These are phyloP conservation scores for Notolepis coatsorum DNA, from an alignment of 2,797 vertebrate genomes.

Conservation along the genomic window DNA sequence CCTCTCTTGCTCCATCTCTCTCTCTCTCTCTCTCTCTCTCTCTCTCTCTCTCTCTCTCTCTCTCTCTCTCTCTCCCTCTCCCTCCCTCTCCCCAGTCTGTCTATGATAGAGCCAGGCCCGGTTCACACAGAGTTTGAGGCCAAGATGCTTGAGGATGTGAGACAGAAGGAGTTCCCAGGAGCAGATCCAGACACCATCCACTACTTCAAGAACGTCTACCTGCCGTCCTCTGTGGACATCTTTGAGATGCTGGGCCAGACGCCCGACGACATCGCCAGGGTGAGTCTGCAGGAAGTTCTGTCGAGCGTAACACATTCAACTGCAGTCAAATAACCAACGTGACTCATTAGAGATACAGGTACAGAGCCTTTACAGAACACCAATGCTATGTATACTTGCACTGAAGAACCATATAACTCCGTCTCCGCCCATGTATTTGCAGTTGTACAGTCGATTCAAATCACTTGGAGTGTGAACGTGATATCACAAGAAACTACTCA, in stretches of 20 bases:
- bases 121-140: conserved; percentile 90
- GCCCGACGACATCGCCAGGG: conserved; percentile 87
- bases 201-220: conserved; percentile 88
- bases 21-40: too few relatives aligned
- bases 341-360: not conserved
- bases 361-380: too few relatives aligned
- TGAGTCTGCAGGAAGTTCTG: conserved; percentile 47
- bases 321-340: not conserved
- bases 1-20: too few relatives aligned
- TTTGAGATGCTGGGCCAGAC: conserved; percentile 88
- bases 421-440: too few relatives aligned
- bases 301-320: not conserved
- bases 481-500: too few relatives aligned
- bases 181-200: conserved; percentile 85
- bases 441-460: not conserved
- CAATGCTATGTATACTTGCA: too few relatives aligned
- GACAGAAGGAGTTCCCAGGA: conserved; percentile 85
- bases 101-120: conserved; percentile 89
- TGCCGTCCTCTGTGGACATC: conserved; percentile 87
- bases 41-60: not conserved
- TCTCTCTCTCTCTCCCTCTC: not conserved
- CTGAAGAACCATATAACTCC: too few relatives aligned
- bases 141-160: conserved; percentile 88
- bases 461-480: too few relatives aligned
- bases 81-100: conserved; percentile 72